Percentiles rank a stretch among this genome's conserved stretches.
phyloP scores from a whole-genome alignment of 2,797 vertebrate genomes.

The Spheniscus humboldti region DNA sequence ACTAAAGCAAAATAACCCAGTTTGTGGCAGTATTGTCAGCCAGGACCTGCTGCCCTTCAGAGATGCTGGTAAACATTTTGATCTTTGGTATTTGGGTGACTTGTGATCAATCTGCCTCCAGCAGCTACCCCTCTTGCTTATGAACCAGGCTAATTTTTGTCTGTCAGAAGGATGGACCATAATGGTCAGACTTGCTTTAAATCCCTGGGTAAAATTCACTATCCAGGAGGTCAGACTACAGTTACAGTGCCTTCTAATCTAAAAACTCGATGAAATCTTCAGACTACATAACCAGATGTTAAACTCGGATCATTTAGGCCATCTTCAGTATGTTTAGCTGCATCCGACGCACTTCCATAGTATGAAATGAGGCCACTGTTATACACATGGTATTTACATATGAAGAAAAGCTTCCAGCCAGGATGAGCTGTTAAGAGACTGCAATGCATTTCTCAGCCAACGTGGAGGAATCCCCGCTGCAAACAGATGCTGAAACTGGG shows the following conservation, averaged over 20 bases:
- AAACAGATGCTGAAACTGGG: background rate
- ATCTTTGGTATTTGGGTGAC: background rate
- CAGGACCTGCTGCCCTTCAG: background rate
- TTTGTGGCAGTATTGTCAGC: background rate
- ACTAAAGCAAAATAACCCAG: background rate
- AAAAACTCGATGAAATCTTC: background rate
- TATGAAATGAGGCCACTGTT: background rate
- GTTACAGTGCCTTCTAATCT: background rate
- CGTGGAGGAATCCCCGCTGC: background rate
- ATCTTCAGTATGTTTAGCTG: background rate
- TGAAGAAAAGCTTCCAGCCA: background rate
- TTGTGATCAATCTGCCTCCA: background rate
- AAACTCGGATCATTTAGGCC: background rate
- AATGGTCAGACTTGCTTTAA: constrained; percentile 9
- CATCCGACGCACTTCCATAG: background rate
- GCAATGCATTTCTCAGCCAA: background rate
- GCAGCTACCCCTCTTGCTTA: background rate
- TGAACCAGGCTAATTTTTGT: background rate
- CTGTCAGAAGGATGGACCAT: background rate
- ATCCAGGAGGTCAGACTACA: background rate
- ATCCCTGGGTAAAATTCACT: background rate
- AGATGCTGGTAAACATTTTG: background rate
- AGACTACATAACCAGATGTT: background rate
- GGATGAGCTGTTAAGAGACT: background rate
- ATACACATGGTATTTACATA: background rate